Conservation (phyloP, 2,888 invertebrate genomes). For the Sclerodermus sp. region DNA sequence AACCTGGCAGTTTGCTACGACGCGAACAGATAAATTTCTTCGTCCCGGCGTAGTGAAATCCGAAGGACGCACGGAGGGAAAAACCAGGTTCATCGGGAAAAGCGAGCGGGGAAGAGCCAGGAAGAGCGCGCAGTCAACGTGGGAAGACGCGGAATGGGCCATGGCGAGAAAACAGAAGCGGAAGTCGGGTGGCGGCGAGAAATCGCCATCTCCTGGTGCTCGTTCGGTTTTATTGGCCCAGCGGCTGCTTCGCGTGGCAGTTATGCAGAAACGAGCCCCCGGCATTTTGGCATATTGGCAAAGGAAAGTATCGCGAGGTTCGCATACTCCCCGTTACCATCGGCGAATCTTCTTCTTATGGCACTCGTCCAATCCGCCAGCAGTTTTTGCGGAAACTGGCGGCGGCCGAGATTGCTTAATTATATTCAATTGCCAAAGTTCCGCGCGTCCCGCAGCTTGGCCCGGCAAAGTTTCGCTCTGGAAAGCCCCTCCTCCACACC, state of each 20-base stretch:
- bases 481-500: no score
- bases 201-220: no score
- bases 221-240: slow-evolving; percentile 44
- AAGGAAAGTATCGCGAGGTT: slow-evolving; percentile 27
- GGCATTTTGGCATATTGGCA: slow-evolving; percentile 56
- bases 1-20: no score
- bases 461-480: no score
- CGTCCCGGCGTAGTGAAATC: no score
- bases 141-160: slow-evolving; percentile 13
- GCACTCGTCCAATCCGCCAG: slow-evolving; percentile 49
- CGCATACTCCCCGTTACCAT: slow-evolving; percentile 46
- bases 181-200: no score
- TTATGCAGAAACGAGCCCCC: slow-evolving; percentile 53
- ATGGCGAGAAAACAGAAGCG: slow-evolving; percentile 34
- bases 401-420: slow-evolving; percentile 48
- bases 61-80: no score
- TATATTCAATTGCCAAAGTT: slow-evolving; percentile 57
- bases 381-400: no score
- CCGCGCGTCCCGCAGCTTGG: no score
- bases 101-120: not conserved
- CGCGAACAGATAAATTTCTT: no score
- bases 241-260: slow-evolving; percentile 44
- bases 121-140: not conserved
- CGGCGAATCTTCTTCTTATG: slow-evolving; percentile 48
- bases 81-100: not conserved